A percentile compares a stretch with the other conserved stretches of the same genome.
Conservation (phyloP, 2,113 vertebrate species). For the Eira barbara region DNA sequence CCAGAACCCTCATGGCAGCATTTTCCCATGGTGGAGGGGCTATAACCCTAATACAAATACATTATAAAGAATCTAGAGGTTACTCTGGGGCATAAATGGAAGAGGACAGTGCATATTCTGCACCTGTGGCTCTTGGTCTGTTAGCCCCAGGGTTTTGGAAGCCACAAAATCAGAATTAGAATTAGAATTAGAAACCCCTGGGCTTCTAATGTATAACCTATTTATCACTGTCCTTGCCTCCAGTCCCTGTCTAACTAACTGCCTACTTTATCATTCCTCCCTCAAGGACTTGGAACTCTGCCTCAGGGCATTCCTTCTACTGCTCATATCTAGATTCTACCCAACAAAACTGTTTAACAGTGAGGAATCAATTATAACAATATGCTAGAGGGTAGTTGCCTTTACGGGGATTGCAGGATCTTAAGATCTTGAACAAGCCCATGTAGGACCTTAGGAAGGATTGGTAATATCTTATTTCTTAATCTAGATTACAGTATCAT, state of each 20-base stretch:
- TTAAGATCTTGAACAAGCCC: background rate
- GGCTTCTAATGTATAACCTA: background rate
- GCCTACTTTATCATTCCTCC: background rate
- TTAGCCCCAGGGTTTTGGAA: background rate
- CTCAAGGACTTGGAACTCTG: background rate
- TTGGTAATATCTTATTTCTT: background rate
- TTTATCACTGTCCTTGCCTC: background rate
- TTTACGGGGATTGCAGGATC: background rate
- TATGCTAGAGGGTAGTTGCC: background rate
- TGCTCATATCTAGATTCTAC: background rate
- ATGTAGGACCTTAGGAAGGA: background rate
- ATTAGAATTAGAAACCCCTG: background rate
- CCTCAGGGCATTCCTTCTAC: background rate
- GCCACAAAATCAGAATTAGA: background rate
- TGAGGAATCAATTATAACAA: background rate
- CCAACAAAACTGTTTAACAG: background rate
- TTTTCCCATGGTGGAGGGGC: background rate
- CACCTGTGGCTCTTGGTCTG: background rate
- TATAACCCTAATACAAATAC: background rate
- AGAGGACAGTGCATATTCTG: background rate
- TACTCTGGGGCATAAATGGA: background rate
- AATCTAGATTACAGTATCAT: background rate
- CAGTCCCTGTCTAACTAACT: background rate
- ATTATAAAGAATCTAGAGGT: background rate
- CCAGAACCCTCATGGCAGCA: background rate